phyloP scores from a whole-genome alignment of 2,888 invertebrate species.

The Eurytoma californica region DNA sequence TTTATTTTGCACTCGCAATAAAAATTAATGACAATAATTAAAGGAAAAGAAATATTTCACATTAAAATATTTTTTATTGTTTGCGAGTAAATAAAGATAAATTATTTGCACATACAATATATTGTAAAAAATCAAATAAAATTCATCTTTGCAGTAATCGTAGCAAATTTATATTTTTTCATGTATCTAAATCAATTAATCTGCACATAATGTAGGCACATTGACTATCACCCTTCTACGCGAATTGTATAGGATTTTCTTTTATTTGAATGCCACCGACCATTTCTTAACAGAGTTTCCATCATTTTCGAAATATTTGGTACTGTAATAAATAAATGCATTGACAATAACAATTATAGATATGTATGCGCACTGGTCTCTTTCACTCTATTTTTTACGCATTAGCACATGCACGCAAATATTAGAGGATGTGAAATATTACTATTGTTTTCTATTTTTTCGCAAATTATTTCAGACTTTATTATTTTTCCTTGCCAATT shows the following conservation, averaged over 20 bases:
- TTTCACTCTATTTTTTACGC: conserved; percentile 19
- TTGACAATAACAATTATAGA: conserved; percentile 50
- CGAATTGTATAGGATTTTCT: conserved; percentile 1
- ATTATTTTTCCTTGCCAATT: background rate
- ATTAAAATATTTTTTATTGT: conserved; percentile 42
- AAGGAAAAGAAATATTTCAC: background rate
- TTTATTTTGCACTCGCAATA: too few species aligned
- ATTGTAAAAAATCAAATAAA: conserved; percentile 42
- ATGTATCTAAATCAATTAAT: conserved; percentile 5
- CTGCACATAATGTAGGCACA: background rate
- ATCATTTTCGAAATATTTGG: conserved; percentile 17
- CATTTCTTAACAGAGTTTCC: conserved; percentile 13
- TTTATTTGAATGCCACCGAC: conserved; percentile 14
- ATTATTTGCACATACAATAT: conserved; percentile 45
- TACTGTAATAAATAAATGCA: conserved; percentile 54
- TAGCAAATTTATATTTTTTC: conserved; percentile 31
- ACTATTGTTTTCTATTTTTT: background rate
- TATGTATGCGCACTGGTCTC: conserved; percentile 40
- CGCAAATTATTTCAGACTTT: background rate
- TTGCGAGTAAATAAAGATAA: conserved; percentile 26
- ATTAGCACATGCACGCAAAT: conserved; percentile 15
- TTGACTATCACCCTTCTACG: conserved; percentile 5
- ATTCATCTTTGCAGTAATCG: conserved; percentile 39
- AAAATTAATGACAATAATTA: too few species aligned
- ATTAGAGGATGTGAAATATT: background rate